Base-by-base conservation (phyloP, 1,140 invertebrate genomes). In the Stegodyphus mimosarum region DNA sequence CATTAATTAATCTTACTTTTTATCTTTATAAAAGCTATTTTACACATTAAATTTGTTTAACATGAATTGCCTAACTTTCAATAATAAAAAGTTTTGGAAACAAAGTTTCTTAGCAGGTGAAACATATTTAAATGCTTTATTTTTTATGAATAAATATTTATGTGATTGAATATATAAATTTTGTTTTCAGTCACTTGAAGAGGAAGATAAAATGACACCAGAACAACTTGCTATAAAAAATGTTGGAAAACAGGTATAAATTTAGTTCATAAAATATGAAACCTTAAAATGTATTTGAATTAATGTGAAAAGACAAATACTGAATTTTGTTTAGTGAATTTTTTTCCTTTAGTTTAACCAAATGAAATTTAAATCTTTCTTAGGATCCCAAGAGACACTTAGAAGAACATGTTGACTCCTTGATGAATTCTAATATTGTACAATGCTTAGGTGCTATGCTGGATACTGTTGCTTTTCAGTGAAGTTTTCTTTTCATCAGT, bases 121-220 rank as follows among this genome's bases (percentile, higher is more conserved):
- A 33, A 3, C 33, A 33, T 1, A 33, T 33, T 33, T 33, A 33
- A 33, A 33, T 33, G 1, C 33, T 33, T 33, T 33, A 33, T 33
- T 33, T 1, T 33, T 33, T 33, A 33, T 33, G 33, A 33, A 33
- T 33, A 33, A 33, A 33, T 33, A 33, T 33, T 33, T 33, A 33
- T 33, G n/a, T 33, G 33, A 33, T 33, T 33, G 33, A 33, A 33
- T 33, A 1, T 33, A 3, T 33, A 33, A 33, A 33, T 33, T 49
- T 71, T 60, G 17, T 83, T 90, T 89, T 15, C 87, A 95, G 94
- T 96, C 98, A 64, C 91, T 99, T 67, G 98, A 99, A 92, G 99
- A 99, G 89, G 99, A 99, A 91, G 98, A 99, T 90, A 99, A 99
- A 90, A 99, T 99, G 97, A 99, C 98, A n/a, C 96, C 97, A 1